Evolutionary conservation across 2,797 vertebrate genomes (phyloP), one percentile per base, ranked within the genome.

Genomic region (Falco berigora): DNA sequence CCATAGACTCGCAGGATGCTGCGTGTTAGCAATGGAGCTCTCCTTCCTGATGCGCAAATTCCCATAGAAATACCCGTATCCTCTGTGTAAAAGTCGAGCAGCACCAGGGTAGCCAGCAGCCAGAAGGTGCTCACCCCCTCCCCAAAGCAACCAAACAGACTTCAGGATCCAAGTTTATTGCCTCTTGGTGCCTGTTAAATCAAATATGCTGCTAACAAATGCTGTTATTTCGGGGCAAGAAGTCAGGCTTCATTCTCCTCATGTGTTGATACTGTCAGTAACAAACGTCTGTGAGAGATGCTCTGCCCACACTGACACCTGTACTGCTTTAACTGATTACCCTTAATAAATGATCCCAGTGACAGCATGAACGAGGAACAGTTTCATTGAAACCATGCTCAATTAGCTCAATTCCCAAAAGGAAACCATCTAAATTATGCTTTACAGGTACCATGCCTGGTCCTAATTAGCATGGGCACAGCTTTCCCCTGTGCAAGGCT

Each of bases 381-480:
- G 27, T 62, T 93, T 91, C 63, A 82, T 0, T 77, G 80, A 85
- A 88, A 71, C 32, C 12, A 61, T 0, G 4, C 71, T 92, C 30
- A 0, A 46, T 92, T 72, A 95, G 59, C 7, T 58, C 68, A 80
- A 87, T 83, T 85, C 88, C 88, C 86, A 40, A 77, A 68, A 95
- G 91, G 67, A 96, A 91, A 80, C 27, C 22, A 56, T 53, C 56
- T 92, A 87, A 93, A 94, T 93, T 77, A 87, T 46, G 38, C 49
- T 90, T 94, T 87, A 82, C 44, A 74, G 73, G 72, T 77, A 85
- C 73, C 49, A 82, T 76, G 50, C 58, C 84, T 67, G 61, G 30
- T 84, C 61, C 71, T 89, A 73, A 95, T 91, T 73, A 93, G 59
- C 83, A 38, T 22, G 34, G 86, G 50, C 64, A 58, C 68, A 44